A percentile compares a stretch with the other conserved stretches of the same genome.
phyloP scores from a whole-genome alignment of 1,140 invertebrate species.

The Heliconius eleuchia region DNA sequence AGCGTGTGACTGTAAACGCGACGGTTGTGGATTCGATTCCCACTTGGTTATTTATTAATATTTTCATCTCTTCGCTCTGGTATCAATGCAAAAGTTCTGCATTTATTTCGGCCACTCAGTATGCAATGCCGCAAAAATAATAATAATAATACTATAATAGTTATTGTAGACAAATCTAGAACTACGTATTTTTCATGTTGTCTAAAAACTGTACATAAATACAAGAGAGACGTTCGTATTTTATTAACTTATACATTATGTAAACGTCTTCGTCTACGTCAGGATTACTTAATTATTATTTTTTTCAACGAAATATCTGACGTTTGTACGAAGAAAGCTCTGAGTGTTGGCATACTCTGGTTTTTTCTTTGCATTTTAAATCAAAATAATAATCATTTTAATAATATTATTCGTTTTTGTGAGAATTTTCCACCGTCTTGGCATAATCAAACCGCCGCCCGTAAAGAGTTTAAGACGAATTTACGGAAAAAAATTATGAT shows the following conservation, averaged over 20 bases:
- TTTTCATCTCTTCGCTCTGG: too few species aligned
- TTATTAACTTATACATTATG: slow-evolving; percentile 53
- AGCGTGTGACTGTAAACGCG: too few species aligned
- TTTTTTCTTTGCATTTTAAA: slow-evolving; percentile 76
- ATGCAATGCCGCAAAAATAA: too few species aligned
- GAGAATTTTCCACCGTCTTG: slow-evolving; percentile 66
- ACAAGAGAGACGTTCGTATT: slow-evolving; percentile 4
- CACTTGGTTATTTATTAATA: too few species aligned
- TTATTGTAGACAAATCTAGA: neutral
- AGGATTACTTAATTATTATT: slow-evolving; percentile 67
- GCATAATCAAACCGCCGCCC: slow-evolving; percentile 65
- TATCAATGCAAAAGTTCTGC: too few species aligned
- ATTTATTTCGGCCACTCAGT: too few species aligned
- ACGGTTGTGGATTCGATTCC: too few species aligned
- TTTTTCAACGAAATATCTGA: slow-evolving; percentile 52
- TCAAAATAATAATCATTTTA: slow-evolving; percentile 59
- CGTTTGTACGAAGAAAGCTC: slow-evolving; percentile 41
- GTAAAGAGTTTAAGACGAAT: slow-evolving; percentile 72
- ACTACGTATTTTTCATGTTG: neutral
- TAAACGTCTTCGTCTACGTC: slow-evolving; percentile 50
- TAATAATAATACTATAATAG: too few species aligned
- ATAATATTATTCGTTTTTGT: slow-evolving; percentile 57
- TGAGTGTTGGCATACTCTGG: slow-evolving; percentile 42
- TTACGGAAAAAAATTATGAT: slow-evolving; percentile 60
- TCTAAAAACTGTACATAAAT: neutral